Evolutionary conservation across 35 echinoderm and acorn worm species (phyloP).

Genomic region (Diadema setosum): DNA sequence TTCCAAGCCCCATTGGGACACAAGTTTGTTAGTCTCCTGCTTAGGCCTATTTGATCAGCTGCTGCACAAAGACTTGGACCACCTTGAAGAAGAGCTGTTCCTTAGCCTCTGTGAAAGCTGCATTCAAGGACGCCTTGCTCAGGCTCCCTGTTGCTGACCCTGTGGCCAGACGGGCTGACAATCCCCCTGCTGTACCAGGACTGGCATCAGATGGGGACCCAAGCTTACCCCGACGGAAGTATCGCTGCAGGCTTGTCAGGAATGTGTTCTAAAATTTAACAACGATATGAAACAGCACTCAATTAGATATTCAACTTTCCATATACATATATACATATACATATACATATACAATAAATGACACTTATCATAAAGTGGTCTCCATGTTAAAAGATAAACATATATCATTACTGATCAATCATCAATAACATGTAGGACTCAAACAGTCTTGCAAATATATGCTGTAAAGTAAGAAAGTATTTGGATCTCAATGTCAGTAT

Average conservation of each 20-base stretch:
- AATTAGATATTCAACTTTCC: background rate
- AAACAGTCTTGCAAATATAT: too few relatives aligned
- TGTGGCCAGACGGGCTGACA: constrained; percentile 13
- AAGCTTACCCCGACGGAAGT: constrained; percentile 64
- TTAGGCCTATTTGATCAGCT: constrained; percentile 64
- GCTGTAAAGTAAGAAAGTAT: too few relatives aligned
- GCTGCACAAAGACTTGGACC: constrained; percentile 70
- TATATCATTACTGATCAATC: too few relatives aligned
- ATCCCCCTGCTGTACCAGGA: constrained; percentile 36
- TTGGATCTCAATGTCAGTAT: too few relatives aligned
- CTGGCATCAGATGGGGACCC: constrained; percentile 65
- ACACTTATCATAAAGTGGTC: too few relatives aligned
- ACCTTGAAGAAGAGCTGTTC: constrained; percentile 80
- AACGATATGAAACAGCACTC: background rate
- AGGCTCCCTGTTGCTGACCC: constrained; percentile 11
- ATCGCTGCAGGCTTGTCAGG: constrained; percentile 58
- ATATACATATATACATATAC: too few relatives aligned
- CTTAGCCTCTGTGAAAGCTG: constrained; percentile 63
- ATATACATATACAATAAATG: too few relatives aligned
- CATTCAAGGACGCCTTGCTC: constrained; percentile 40
- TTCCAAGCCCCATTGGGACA: background rate
- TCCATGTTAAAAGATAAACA: too few relatives aligned
- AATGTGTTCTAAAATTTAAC: constrained; percentile 52
- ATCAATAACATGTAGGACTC: too few relatives aligned
- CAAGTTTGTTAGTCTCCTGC: background rate